A percentile compares a stretch with the other conserved stretches of the same genome.
These are phyloP conservation scores for Anisognathus igniventris DNA, from an alignment of 2,797 vertebrate species.

Conservation along the genomic window DNA sequence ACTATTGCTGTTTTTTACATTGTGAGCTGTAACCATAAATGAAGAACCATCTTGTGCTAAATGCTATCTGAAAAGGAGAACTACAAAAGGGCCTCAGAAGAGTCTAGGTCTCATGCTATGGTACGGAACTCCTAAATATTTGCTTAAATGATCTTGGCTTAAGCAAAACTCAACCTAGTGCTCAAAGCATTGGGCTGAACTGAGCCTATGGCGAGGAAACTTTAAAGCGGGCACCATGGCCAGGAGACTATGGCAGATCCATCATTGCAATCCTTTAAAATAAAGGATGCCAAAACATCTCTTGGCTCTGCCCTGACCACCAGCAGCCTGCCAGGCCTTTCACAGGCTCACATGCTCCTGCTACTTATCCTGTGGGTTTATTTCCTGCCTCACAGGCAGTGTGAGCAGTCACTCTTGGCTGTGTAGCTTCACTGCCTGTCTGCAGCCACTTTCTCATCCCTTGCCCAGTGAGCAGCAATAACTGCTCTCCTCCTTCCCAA, in stretches of 20 bases:
- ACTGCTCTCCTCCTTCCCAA: background rate
- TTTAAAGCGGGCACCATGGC: background rate
- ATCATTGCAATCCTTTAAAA: background rate
- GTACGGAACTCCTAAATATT: background rate
- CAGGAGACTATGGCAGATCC: background rate
- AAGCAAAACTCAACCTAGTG: background rate
- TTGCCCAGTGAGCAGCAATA: background rate
- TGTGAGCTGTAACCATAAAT: background rate
- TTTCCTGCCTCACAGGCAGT: background rate
- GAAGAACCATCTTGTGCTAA: background rate
- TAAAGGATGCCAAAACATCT: background rate
- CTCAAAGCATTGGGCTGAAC: background rate
- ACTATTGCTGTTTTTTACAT: background rate
- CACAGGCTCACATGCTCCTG: background rate
- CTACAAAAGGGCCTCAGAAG: background rate
- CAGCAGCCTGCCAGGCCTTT: background rate
- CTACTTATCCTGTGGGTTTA: background rate
- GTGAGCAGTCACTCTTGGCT: background rate
- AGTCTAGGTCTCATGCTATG: background rate
- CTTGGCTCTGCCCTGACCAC: background rate
- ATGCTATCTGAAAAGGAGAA: background rate
- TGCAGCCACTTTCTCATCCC: background rate
- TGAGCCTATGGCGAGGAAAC: accelerated
- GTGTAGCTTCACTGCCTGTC: background rate
- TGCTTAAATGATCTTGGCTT: background rate